Conservation (phyloP, 2,888 invertebrate species). For the Oasisia sp. region DNA sequence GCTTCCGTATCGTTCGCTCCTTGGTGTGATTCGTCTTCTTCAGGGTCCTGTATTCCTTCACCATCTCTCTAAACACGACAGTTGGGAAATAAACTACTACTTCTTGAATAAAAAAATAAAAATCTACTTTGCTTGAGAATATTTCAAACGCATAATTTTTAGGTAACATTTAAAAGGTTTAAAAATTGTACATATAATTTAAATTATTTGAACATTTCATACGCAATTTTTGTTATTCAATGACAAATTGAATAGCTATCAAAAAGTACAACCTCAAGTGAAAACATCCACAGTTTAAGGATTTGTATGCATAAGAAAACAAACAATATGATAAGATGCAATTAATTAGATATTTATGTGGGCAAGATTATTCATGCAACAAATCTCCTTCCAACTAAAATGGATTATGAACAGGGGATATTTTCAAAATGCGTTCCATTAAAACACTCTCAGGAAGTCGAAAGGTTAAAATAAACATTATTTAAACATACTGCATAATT, state of each 20-base stretch:
- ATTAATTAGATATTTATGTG: too few relatives aligned
- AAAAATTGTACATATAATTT: too few relatives aligned
- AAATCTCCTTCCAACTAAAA: not conserved
- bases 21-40: constrained; percentile 51
- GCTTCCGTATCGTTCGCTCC: constrained; percentile 49
- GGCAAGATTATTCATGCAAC: not conserved
- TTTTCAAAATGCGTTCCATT: not conserved
- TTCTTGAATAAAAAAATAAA: too few relatives aligned
- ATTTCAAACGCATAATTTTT: too few relatives aligned
- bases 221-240: too few relatives aligned
- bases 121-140: too few relatives aligned
- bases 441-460: not conserved
- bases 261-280: not conserved
- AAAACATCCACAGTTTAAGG: too few relatives aligned
- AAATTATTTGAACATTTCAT: too few relatives aligned
- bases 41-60: constrained; percentile 50
- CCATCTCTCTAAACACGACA: constrained; percentile 51
- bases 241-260: not conserved
- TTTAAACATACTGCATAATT: not conserved
- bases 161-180: too few relatives aligned
- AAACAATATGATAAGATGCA: too few relatives aligned
- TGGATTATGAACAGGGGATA: not conserved
- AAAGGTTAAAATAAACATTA: not conserved
- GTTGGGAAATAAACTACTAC: too few relatives aligned
- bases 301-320: too few relatives aligned